These are phyloP conservation scores for Formicarius rufipectus DNA, from an alignment of 2,113 vertebrate genomes.

Conservation along the genomic window DNA sequence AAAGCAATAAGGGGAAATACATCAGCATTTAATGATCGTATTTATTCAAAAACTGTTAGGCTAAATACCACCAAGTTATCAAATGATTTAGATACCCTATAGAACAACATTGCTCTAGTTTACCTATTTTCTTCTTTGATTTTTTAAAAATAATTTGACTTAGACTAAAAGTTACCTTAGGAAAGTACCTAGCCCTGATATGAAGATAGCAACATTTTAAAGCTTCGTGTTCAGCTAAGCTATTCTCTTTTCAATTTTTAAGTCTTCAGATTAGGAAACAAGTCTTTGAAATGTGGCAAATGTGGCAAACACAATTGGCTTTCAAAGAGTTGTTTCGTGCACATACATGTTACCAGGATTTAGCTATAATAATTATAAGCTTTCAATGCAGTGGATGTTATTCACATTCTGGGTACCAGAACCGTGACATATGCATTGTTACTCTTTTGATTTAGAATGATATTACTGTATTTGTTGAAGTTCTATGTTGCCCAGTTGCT, in stretches of 20 bases:
- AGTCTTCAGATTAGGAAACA: neutral
- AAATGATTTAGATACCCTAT: neutral
- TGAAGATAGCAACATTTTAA: neutral
- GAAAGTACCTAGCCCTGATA: neutral
- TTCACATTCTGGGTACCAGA: neutral
- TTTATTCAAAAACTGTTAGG: neutral
- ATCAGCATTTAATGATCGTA: neutral
- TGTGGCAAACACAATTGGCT: neutral
- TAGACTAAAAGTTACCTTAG: neutral
- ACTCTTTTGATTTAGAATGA: neutral
- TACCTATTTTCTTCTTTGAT: neutral
- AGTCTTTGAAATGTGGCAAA: neutral
- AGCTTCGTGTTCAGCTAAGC: neutral
- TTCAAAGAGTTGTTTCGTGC: neutral
- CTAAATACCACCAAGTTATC: neutral
- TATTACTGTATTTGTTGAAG: neutral
- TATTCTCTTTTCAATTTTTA: neutral
- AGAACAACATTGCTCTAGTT: neutral
- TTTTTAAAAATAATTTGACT: neutral
- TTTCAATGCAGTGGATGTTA: neutral
- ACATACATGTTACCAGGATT: neutral
- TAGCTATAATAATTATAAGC: neutral
- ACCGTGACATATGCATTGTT: neutral
- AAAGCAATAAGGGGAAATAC: neutral
- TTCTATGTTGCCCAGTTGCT: neutral